phyloP scores from a whole-genome alignment of 2,888 invertebrate genomes.

The Callinectes sapidus region DNA sequence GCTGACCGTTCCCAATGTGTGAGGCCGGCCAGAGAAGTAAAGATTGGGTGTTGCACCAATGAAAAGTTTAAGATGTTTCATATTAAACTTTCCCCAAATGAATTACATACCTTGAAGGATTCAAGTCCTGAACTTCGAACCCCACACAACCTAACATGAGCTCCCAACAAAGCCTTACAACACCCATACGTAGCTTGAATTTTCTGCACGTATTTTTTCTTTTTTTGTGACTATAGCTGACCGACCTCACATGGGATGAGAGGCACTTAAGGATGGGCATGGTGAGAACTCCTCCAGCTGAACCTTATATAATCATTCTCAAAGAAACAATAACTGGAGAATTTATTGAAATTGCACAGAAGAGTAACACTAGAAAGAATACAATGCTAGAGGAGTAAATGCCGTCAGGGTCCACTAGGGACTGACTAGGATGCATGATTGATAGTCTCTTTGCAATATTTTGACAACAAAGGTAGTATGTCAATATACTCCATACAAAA shows the following conservation, averaged over 20 bases:
- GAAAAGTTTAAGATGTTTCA: neutral
- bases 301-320: slow-evolving; percentile 13
- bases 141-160: neutral
- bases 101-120: neutral
- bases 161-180: neutral
- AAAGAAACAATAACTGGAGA: slow-evolving; percentile 18
- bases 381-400: slow-evolving; percentile 39
- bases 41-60: neutral
- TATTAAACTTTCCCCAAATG: neutral
- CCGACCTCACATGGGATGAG: slow-evolving; percentile 56
- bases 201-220: neutral
- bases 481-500: slow-evolving; percentile 43
- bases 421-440: slow-evolving; percentile 47
- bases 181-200: neutral
- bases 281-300: slow-evolving; percentile 63
- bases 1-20: slow-evolving; percentile 52
- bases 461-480: neutral
- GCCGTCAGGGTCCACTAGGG: slow-evolving; percentile 35
- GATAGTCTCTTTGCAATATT: neutral
- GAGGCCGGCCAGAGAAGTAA: slow-evolving; percentile 49
- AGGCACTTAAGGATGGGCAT: slow-evolving; percentile 55
- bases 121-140: neutral
- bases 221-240: slow-evolving; percentile 27
- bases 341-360: slow-evolving; percentile 34
- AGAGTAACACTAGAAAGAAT: neutral